phyloP scores from a whole-genome alignment of 2,113 vertebrate species.

The Pseudonaja textilis region DNA sequence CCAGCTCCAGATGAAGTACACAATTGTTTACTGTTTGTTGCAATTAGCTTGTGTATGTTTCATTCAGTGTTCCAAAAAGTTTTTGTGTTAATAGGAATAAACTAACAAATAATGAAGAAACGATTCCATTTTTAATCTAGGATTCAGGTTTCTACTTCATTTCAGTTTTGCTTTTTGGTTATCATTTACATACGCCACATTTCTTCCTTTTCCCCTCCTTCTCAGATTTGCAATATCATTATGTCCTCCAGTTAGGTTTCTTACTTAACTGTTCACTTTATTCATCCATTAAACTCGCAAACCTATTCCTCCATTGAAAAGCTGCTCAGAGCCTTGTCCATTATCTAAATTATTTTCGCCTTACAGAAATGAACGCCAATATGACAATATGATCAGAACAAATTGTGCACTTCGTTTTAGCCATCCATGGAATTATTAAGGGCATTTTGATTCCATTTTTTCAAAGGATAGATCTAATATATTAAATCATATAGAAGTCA shows the following conservation, averaged over 20 bases:
- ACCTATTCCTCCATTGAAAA: constrained; percentile 19
- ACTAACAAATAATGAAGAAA: not conserved
- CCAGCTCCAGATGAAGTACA: not conserved
- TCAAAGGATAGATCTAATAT: not conserved
- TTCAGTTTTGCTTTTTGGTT: not conserved
- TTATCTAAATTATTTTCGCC: constrained; percentile 26
- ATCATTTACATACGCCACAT: not conserved
- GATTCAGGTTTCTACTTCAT: not conserved
- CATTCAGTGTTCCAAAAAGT: not conserved
- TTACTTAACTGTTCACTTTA: constrained; percentile 14
- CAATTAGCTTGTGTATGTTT: not conserved
- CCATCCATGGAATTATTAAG: not conserved
- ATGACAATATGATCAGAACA: constrained; percentile 12
- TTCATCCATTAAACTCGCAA: constrained; percentile 6
- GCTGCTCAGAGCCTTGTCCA: not conserved
- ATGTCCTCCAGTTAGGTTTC: not conserved
- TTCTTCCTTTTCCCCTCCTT: not conserved
- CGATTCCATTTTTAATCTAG: not conserved
- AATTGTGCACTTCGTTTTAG: constrained; percentile 4
- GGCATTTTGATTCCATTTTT: not conserved
- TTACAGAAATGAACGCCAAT: not conserved
- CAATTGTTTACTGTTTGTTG: not conserved
- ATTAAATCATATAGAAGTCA: not conserved
- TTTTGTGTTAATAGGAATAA: not conserved
- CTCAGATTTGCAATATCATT: not conserved